Evolutionary conservation across 1,140 invertebrate species (phyloP).

Genomic region (Penaeus chinensis): DNA sequence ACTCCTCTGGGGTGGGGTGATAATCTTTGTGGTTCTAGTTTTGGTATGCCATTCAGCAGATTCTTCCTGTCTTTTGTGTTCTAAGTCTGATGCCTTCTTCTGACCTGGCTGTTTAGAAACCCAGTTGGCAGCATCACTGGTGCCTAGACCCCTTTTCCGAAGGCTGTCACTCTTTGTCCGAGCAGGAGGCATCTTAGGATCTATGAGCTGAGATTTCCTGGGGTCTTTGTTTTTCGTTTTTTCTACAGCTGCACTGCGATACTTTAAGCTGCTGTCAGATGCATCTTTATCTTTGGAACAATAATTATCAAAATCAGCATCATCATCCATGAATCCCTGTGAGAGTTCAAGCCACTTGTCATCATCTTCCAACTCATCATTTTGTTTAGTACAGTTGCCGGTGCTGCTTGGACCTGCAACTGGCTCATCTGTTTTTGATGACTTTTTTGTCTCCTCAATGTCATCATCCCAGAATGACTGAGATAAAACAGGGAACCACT

Average conservation of each 20-base stretch:
- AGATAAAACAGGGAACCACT: constrained; percentile 53
- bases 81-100: neutral
- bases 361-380: neutral
- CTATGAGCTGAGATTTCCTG: constrained; percentile 25
- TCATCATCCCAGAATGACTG: constrained; percentile 37
- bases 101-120: neutral
- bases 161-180: constrained; percentile 19
- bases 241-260: constrained; percentile 9
- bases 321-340: constrained; percentile 38
- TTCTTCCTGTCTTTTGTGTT: neutral
- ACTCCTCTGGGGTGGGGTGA: neutral
- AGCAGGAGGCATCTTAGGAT: constrained; percentile 22
- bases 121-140: neutral
- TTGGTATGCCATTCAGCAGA: neutral
- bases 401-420: neutral
- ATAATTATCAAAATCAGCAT: neutral
- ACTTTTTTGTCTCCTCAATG: neutral
- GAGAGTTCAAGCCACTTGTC: constrained; percentile 40
- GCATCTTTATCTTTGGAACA: neutral
- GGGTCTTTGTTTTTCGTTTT: constrained; percentile 9
- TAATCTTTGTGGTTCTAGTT: neutral
- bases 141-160: neutral
- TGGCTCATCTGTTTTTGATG: constrained; percentile 8
- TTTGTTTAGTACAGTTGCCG: neutral
- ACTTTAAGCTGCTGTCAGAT: neutral